Base-by-base conservation (phyloP, 2,113 vertebrate genomes). In the Trochalopteron elliotii region DNA sequence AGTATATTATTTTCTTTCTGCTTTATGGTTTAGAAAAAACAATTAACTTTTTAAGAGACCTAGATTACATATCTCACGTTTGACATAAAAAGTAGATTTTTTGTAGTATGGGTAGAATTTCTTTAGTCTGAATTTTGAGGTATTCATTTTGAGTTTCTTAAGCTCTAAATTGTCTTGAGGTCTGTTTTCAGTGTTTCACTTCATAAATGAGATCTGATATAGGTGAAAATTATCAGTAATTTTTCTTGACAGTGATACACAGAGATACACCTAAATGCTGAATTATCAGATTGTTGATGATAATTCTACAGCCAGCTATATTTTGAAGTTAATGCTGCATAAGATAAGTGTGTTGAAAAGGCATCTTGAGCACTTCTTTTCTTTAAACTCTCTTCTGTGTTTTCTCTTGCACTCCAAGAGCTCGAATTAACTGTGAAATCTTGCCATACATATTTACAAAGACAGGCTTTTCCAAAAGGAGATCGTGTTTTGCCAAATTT, bases 261-360 rank as follows among this genome's bases (percentile, higher is more conserved):
- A 78, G 65, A 96, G 76, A 91, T 97, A 83, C 9, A 60, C n/a
- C 71, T 87, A 91, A 95, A 91, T 79, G 92, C 67, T 96, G 94
- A 96, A 96, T 97, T 97, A 95, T 72, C 50, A 81, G 87, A 95
- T 96, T 93, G 18, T 37, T 96, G 52, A 35, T 97, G 91, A 95
- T 96, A 97, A 93, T 95, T 94, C 49, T 96, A 53, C 35, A 94
- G 55, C 59, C 64, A 90, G 27, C 78, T 84, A 28, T 79, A 81
- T 96, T 97, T 97, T 91, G 60, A 95, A 96, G 91, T 88, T 98
- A 86, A 56, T 92, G 89, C 77, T 94, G 28, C 30, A 5, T 63
- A 40, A 81, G 39, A 55, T 2, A 33, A 74, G 27, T 67, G 37
- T 92, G 39, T 82, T 97, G 81, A 93, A 92, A 94, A 95, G 90